Base-by-base conservation (phyloP, 2,113 vertebrate species). In the Lagopus leucura region DNA sequence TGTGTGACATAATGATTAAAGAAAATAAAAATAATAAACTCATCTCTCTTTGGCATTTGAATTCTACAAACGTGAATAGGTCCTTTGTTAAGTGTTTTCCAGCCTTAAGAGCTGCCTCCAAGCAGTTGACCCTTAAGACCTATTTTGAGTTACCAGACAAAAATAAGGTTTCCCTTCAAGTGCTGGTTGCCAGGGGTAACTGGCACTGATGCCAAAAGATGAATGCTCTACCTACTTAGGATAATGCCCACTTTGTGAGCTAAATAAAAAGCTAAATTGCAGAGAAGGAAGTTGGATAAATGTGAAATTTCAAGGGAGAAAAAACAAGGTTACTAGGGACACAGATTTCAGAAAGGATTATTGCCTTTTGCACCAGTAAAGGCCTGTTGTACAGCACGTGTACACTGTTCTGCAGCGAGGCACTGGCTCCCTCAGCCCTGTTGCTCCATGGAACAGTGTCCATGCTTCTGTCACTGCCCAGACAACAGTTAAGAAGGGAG, bases 231-330 rank as follows among this genome's bases (percentile, higher is more conserved):
- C 96, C 97, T 98, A 72, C 93, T 97, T 97, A 97, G 95, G 95
- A 98, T 98, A 98, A 98, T 98, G 97, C 89, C 95, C 97, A 96
- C 96, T 98, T 97, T 98, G 97, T 93, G 96, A 97, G 97, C 97
- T 98, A 98, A 98, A 98, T 97, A 98, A 98, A 97, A 97, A 97
- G 82, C 95, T 97, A 97, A 97, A 98, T 97, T 98, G 95, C 88
- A 97, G 94, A 97, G 95, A 97, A 97, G 87, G 87, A 94, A 96
- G 90, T 88, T 73, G 74, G 78, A 91, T 96, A 96, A 97, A 97
- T 96, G 95, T 92, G 96, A 98, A 97, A 94, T 97, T 96, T 94
- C 87, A 86, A 85, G 89, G 77, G 84, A 96, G 77, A 95, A 95
- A 94, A 96, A n/a, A 1, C 13, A 88, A 88, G 69, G 95, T 94